Evolutionary conservation across 2,888 invertebrate species (phyloP).

Genomic region (Germaria angustata): DNA sequence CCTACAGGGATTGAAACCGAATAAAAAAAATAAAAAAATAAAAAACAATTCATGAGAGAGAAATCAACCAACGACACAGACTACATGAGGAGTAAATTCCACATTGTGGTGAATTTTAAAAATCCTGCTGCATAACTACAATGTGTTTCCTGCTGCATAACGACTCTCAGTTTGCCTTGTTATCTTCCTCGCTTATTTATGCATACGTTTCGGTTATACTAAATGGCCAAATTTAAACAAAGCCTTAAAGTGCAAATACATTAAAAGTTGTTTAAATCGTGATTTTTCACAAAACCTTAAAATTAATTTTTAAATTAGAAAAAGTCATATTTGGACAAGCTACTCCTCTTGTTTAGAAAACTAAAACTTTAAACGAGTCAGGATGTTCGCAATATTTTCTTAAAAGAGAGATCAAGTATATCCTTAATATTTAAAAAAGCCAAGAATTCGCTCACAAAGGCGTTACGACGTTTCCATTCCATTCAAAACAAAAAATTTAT

Average conservation of each 20-base stretch:
- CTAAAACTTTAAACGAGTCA: too few relatives aligned
- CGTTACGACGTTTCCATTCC: too few relatives aligned
- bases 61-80: neutral
- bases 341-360: too few relatives aligned
- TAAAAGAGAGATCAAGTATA: too few relatives aligned
- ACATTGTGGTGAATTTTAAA: constrained; percentile 49
- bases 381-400: too few relatives aligned
- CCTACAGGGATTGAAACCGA: constrained; percentile 46
- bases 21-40: constrained; percentile 3
- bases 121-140: constrained; percentile 19
- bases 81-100: constrained; percentile 30
- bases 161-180: neutral
- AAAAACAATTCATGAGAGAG: neutral
- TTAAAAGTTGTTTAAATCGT: too few relatives aligned
- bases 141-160: constrained; percentile 17
- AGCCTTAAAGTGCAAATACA: neutral
- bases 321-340: too few relatives aligned
- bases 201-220: neutral
- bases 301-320: too few relatives aligned
- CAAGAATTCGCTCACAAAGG: too few relatives aligned
- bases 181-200: neutral
- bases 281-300: too few relatives aligned
- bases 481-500: too few relatives aligned
- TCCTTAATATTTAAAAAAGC: too few relatives aligned
- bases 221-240: neutral